Evolutionary conservation across 1,140 invertebrate genomes (phyloP), one percentile per base, ranked within the genome.

Genomic region (Drosophila teissieri): DNA sequence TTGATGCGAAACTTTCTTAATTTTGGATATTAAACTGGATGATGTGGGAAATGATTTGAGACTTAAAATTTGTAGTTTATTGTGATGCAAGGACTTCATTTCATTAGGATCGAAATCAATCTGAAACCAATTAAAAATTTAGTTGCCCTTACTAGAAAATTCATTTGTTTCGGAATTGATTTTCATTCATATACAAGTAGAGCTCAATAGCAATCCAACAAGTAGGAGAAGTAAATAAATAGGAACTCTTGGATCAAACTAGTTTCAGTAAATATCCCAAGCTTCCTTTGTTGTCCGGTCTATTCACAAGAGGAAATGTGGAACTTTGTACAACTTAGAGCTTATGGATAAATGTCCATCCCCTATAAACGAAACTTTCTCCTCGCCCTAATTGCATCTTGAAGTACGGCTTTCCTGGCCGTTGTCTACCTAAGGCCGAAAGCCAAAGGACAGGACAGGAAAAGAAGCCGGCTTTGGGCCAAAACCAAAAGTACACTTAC

Each of bases 371-470:
- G 31, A 31, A 31, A 31, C 67, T 85, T 88, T 82, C 78, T 52
- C 67, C 57, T 46, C 61, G 82, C 68, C 83, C 83, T 74, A 85
- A 88, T 85, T 85, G 82, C 79, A 80, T 73, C 78, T 81, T 74
- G 51, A 85, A 78, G 58, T 76, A 76, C 69, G 62, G 31, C 51
- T 51, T 55, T 49, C 51, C 70, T 57, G 22, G 34, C 24, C 34
- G 51, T 72, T 72, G 63, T 54, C 72, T 75, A 65, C 72, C 73
- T 75, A 57, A 40, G 64, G 39, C 53, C 68, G 44, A 57, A 37
- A 17, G 34, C 19, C 51, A 22, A 22, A 27, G 68, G 55, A 40
- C 46, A 52, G 46, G 31, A 44, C 72, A 65, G 52, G 40, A 42
- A 65, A 40, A 42, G 31, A 40, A 24, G 45, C 22, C 51, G 64